A percentile compares a stretch with the other conserved stretches of the same genome.
Conservation (phyloP, 2,888 invertebrate species). For the Petrophora chlorosata region DNA sequence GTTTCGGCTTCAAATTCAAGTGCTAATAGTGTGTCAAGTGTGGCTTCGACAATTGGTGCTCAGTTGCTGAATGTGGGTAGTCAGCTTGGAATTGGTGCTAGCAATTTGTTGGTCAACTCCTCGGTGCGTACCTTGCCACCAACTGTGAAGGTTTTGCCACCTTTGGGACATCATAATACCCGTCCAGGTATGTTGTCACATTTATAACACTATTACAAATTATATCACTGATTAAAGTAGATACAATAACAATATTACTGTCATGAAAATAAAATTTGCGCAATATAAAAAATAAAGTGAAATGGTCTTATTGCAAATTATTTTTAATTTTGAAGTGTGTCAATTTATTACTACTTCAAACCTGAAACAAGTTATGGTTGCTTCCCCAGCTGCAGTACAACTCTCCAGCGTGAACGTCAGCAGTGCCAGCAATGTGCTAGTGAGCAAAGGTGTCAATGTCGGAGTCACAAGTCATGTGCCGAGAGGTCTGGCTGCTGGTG, state of each 20-base stretch:
- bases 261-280: no score
- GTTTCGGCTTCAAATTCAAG: constrained; percentile 55
- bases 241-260: no score
- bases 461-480: constrained; percentile 72
- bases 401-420: constrained; percentile 67
- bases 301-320: no score
- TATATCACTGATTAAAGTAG: no score
- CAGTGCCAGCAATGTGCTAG: constrained; percentile 63
- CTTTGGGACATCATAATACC: constrained; percentile 67
- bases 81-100: constrained; percentile 61
- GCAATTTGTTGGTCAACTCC: constrained; percentile 69
- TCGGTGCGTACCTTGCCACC: constrained; percentile 71
- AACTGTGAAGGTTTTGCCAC: constrained; percentile 72
- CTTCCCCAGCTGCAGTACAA: constrained; percentile 47
- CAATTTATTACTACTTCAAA: no score
- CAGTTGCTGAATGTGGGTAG: constrained; percentile 73
- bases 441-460: constrained; percentile 59
- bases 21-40: constrained; percentile 57
- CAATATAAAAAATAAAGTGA: no score
- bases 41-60: constrained; percentile 58
- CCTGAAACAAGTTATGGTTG: constrained; percentile 1
- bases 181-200: constrained; percentile 62
- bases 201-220: neutral
- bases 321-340: no score
- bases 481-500: constrained; percentile 89